phyloP scores from a whole-genome alignment of 2,797 vertebrate genomes.

The Periparus ater region DNA sequence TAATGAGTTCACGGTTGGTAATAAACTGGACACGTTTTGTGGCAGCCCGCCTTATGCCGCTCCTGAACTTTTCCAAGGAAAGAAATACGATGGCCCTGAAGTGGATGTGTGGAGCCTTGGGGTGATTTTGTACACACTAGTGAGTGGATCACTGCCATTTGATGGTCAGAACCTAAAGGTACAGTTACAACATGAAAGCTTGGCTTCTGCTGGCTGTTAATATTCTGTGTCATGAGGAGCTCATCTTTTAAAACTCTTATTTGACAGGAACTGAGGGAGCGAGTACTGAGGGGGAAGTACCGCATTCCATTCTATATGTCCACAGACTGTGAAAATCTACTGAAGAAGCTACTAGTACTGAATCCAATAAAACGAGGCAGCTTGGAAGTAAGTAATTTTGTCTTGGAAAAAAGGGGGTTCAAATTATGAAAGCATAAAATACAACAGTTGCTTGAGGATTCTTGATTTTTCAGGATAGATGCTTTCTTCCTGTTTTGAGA shows the following conservation, averaged over 20 bases:
- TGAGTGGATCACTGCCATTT: constrained; percentile 81
- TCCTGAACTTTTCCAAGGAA: constrained; percentile 89
- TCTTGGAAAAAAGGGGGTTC: not conserved
- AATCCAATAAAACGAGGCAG: constrained; percentile 94
- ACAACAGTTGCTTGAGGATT: not conserved
- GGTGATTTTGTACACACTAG: constrained; percentile 82
- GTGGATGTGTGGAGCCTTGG: constrained; percentile 87
- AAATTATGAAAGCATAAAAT: not conserved
- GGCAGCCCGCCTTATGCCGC: constrained; percentile 92
- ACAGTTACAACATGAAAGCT: not conserved
- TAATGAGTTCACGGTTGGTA: constrained; percentile 92
- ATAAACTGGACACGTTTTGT: constrained; percentile 93
- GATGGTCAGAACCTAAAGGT: constrained; percentile 83
- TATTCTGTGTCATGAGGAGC: not conserved
- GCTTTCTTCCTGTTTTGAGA: not conserved
- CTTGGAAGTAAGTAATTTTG: constrained; percentile 84
- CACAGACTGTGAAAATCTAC: constrained; percentile 98
- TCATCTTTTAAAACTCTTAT: constrained; percentile 26
- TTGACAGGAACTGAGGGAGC: constrained; percentile 90
- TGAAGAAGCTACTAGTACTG: constrained; percentile 93
- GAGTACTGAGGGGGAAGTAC: constrained; percentile 94
- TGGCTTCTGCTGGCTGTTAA: not conserved
- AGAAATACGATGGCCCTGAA: constrained; percentile 81
- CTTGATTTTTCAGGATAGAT: not conserved
- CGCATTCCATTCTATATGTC: constrained; percentile 99